Percentiles rank a stretch among this genome's conserved stretches.
Conservation (phyloP, 2,888 invertebrate genomes). For the Polydesmus complanatus region DNA sequence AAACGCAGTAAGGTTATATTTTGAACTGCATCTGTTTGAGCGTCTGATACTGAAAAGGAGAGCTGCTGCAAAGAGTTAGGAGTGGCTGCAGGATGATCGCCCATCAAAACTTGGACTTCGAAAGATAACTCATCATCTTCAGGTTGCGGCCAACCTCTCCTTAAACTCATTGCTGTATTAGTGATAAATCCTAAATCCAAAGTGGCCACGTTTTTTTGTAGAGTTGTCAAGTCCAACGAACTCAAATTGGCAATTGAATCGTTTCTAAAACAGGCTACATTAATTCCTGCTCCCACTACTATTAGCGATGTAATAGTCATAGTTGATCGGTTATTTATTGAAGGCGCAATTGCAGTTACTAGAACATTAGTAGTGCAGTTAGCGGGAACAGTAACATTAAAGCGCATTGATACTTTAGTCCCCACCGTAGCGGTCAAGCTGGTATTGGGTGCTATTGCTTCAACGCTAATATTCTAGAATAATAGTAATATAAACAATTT, state of each 20-base stretch:
- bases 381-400: slow-evolving; percentile 3
- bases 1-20: slow-evolving; percentile 1
- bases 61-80: not conserved
- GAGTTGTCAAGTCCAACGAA: not conserved
- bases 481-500: not conserved
- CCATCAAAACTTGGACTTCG: slow-evolving; percentile 5
- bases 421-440: not conserved
- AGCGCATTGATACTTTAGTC: not conserved
- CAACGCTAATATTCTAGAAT: not conserved
- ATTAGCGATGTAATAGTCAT: not conserved
- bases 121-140: slow-evolving; percentile 8
- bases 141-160: not conserved
- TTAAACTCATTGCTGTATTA: slow-evolving; percentile 8
- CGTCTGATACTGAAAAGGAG: not conserved
- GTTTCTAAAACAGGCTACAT: slow-evolving; percentile 12
- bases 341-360: not conserved
- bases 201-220: not conserved
- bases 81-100: slow-evolving; percentile 6
- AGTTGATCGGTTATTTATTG: slow-evolving; percentile 7
- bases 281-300: slow-evolving; percentile 1
- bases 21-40: slow-evolving; percentile 1
- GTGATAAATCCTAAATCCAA: slow-evolving; percentile 9
- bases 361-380: not conserved
- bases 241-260: not conserved
- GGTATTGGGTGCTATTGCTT: not conserved